Percentiles rank a stretch among this genome's conserved stretches.
These are phyloP conservation scores for Sarcophilus harrisii DNA, from an alignment of 2,797 vertebrate species.

Conservation along the genomic window DNA sequence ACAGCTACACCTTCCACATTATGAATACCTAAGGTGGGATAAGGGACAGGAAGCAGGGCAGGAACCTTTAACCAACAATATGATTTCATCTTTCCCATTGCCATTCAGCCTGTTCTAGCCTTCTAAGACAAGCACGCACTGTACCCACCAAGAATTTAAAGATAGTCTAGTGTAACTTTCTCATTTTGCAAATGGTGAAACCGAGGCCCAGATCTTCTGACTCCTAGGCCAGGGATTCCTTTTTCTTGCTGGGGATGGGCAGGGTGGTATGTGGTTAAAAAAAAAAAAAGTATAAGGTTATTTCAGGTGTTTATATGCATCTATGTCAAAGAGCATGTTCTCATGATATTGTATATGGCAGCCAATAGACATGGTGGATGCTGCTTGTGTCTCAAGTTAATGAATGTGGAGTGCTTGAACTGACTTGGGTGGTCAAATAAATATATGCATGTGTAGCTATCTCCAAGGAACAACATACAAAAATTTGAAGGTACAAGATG, in stretches of 20 bases:
- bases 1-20: conserved; percentile 97
- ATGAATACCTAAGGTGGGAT: conserved; percentile 90
- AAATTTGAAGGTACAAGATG: conserved; percentile 68
- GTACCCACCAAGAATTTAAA: not conserved
- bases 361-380: not conserved
- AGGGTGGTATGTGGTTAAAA: not conserved
- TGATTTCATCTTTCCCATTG: not conserved
- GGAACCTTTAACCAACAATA: not conserved
- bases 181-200: not conserved
- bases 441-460: not conserved
- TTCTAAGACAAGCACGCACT: not conserved
- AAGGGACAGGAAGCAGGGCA: not conserved
- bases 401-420: not conserved
- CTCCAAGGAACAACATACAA: not conserved
- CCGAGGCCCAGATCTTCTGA: not conserved
- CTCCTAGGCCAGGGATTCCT: no score
- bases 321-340: not conserved
- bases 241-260: not conserved
- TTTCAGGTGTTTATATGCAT: not conserved
- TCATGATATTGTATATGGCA: not conserved
- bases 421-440: not conserved
- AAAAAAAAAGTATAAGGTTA: not conserved
- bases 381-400: fast-evolving
- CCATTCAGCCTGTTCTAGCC: not conserved
- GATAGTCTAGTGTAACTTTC: not conserved